These are phyloP conservation scores for Eilema depressum DNA, from an alignment of 2,888 invertebrate species.

Conservation along the genomic window DNA sequence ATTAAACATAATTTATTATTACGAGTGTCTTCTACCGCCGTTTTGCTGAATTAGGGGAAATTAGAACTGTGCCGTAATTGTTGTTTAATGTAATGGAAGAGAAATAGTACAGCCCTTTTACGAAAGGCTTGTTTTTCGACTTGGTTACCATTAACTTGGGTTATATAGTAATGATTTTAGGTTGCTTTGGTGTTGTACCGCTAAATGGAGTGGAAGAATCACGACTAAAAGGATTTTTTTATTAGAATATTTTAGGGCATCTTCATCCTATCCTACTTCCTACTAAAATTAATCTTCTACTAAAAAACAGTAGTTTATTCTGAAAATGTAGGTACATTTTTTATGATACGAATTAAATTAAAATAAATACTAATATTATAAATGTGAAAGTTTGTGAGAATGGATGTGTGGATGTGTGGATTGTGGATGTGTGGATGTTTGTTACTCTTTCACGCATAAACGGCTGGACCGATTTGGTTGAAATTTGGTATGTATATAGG, in stretches of 20 bases:
- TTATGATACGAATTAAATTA: no score
- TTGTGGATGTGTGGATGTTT: no score
- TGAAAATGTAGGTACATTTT: no score
- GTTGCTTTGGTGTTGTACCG: not conserved
- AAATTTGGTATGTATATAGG: no score
- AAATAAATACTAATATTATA: no score
- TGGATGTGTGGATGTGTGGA: no score
- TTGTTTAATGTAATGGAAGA: slow-evolving; percentile 46
- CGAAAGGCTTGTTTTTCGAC: not conserved
- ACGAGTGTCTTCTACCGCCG: slow-evolving; percentile 48
- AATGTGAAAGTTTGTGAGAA: no score
- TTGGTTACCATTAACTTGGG: not conserved
- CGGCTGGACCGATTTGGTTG: no score
- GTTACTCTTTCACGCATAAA: no score
- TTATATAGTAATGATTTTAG: not conserved
- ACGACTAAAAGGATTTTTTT: not conserved
- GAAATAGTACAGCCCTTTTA: slow-evolving; percentile 1
- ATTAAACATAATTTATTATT: slow-evolving; percentile 70
- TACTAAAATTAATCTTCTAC: no score
- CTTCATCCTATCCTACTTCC: no score
- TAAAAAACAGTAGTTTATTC: no score
- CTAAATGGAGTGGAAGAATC: not conserved
- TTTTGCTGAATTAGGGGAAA: slow-evolving; percentile 51
- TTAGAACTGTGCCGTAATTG: slow-evolving; percentile 42
- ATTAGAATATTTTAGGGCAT: not conserved